Base-by-base conservation (phyloP, 2,113 vertebrate species). In the Petrocephalus microphthalmus region DNA sequence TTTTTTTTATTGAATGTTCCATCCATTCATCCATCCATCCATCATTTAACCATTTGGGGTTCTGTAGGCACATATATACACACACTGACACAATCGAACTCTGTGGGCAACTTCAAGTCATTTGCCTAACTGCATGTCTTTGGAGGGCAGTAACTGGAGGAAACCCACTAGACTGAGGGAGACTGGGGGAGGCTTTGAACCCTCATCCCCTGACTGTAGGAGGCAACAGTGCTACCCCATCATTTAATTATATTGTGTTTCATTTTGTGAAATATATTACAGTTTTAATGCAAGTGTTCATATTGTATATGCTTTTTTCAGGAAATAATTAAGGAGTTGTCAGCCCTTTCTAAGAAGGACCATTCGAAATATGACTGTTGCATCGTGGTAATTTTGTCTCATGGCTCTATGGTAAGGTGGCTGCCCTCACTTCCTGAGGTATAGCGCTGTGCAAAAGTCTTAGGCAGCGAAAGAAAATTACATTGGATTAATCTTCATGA, bases 341-440 rank as follows among this genome's bases (percentile, higher is more conserved):
- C 52, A 52, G 51, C 87, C 25, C 92, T 99, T 92, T 95, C 96
- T 0, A 95, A 1, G 89, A 91, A 0, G 84, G 96, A 99, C 91
- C 98, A 99, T 90, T 89, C 93, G 0, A 22, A 91, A 0, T 93
- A 94, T 90, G 97, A 98, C 94, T 99, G 98, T 94, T 99, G 97
- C 5, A 89, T 97, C 0, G 97, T 99, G n/a, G 91, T 98, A 89
- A 96, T 99, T 85, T 96, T 99, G 3, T 99, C 98, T 45, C 98
- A 99, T 0, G 98, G 98, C 25, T 96, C 96, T 37, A 96, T 98
- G 97, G 98, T 99, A 92, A 89, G 10, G 60, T 67, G n/a, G 3
- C n/a, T 13, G 8, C 60, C 29, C 60, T 29, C 60, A 13, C 10
- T 67, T 67, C n/a, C 29, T 67, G 60, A 67, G 60, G 11, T 67